These are phyloP conservation scores for Globia sparganii DNA, from an alignment of 2,888 invertebrate species.

Conservation along the genomic window DNA sequence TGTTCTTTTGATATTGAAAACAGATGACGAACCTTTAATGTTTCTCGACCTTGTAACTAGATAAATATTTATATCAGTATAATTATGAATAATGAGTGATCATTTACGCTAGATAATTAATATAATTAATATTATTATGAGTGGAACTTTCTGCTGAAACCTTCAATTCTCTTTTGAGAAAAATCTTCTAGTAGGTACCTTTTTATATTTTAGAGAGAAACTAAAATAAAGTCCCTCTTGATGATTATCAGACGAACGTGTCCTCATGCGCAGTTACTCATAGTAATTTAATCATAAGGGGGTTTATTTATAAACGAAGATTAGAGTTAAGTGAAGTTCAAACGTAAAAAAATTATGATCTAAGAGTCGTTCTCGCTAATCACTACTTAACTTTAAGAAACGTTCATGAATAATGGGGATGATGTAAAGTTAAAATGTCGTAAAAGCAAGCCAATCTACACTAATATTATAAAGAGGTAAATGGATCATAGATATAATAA, in stretches of 20 bases:
- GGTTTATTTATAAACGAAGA: no score
- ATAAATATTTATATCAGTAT: constrained; percentile 30
- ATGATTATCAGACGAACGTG: background rate
- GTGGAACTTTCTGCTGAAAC: constrained; percentile 21
- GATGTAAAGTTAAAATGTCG: background rate
- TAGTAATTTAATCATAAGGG: background rate
- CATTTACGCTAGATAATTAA: constrained; percentile 19
- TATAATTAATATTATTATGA: no score
- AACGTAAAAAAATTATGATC: no score
- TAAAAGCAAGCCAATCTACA: background rate
- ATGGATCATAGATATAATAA: no score
- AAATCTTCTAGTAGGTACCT: background rate
- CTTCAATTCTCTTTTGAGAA: background rate
- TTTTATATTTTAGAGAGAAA: background rate
- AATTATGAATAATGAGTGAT: constrained; percentile 32
- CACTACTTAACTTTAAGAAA: no score
- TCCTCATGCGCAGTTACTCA: background rate
- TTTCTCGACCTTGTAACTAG: constrained; percentile 47
- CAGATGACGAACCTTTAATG: constrained; percentile 16
- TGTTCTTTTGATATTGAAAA: constrained; percentile 10
- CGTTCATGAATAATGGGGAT: no score
- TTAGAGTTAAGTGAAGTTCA: no score
- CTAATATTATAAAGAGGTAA: no score
- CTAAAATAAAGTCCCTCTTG: background rate
- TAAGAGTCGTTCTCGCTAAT: no score